Conservation (phyloP, 2,888 invertebrate genomes). For the Napeogenes inachia region DNA sequence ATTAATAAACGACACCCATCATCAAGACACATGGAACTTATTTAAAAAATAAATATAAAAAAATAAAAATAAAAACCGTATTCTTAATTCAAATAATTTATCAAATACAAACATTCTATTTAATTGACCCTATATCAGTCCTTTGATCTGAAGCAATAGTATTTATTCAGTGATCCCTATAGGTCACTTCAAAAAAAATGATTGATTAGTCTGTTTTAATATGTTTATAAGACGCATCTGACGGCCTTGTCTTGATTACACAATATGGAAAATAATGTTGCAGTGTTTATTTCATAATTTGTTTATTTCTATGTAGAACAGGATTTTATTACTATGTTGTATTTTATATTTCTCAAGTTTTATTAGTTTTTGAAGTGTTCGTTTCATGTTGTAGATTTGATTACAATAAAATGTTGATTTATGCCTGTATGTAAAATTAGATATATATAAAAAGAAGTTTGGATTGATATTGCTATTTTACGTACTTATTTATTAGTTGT, state of each 20-base stretch:
- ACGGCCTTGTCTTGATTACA: neutral
- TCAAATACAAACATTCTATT: neutral
- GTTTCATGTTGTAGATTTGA: too few species aligned
- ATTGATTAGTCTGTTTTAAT: neutral
- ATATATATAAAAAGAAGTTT: too few species aligned
- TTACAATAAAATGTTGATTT: too few species aligned
- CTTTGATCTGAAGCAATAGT: neutral
- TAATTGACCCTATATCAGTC: neutral
- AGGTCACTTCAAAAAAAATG: slow-evolving; percentile 2
- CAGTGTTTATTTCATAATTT: neutral
- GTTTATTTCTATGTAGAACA: too few species aligned
- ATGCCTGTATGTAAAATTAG: too few species aligned
- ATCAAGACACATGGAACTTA: neutral
- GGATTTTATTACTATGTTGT: too few species aligned
- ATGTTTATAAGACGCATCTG: neutral
- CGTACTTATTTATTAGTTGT: too few species aligned
- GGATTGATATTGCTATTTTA: too few species aligned
- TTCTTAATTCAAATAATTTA: neutral
- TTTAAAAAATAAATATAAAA: neutral
- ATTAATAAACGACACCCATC: neutral
- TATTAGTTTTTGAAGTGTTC: too few species aligned
- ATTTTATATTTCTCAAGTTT: too few species aligned
- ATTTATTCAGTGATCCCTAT: neutral
- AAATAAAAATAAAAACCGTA: too few species aligned
- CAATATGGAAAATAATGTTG: neutral